phyloP scores from a whole-genome alignment of 2,797 vertebrate genomes.

The Lacerta agilis region DNA sequence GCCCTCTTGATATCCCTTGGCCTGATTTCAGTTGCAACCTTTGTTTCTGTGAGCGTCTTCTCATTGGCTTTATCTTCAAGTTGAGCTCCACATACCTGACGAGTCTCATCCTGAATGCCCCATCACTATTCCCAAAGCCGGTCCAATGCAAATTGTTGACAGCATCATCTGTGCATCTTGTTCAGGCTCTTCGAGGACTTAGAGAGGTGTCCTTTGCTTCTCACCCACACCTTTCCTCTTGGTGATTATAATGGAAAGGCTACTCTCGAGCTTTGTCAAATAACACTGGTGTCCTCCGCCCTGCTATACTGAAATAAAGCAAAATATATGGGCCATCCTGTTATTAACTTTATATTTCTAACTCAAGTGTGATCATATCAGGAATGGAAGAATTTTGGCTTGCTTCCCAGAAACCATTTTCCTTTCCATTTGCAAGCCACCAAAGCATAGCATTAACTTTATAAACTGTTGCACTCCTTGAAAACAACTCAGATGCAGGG shows the following conservation, averaged over 20 bases:
- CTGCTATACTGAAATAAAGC: constrained; percentile 35
- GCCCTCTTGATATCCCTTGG: not conserved
- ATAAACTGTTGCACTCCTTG: not conserved
- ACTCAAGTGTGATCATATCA: constrained; percentile 25
- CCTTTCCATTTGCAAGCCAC: constrained; percentile 42
- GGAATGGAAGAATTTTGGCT: constrained; percentile 38
- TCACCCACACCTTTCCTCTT: not conserved
- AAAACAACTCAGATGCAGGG: constrained; percentile 13
- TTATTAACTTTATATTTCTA: constrained; percentile 58
- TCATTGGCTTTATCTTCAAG: not conserved
- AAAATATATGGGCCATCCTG: constrained; percentile 29
- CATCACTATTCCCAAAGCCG: no score
- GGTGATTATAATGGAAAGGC: constrained; percentile 16
- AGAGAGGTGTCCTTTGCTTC: not conserved
- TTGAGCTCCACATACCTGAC: not conserved
- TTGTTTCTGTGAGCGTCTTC: not conserved
- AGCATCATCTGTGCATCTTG: not conserved
- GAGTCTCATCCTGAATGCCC: not conserved
- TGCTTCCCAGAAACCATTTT: constrained; percentile 55
- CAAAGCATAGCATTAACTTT: constrained; percentile 35
- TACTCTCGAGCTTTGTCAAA: constrained; percentile 1
- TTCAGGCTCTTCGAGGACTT: not conserved
- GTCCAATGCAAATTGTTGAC: not conserved
- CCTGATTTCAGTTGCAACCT: not conserved
- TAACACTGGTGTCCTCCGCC: not conserved